Evolutionary conservation across 2,113 vertebrate species (phyloP).

Genomic region (Pedetes capensis): DNA sequence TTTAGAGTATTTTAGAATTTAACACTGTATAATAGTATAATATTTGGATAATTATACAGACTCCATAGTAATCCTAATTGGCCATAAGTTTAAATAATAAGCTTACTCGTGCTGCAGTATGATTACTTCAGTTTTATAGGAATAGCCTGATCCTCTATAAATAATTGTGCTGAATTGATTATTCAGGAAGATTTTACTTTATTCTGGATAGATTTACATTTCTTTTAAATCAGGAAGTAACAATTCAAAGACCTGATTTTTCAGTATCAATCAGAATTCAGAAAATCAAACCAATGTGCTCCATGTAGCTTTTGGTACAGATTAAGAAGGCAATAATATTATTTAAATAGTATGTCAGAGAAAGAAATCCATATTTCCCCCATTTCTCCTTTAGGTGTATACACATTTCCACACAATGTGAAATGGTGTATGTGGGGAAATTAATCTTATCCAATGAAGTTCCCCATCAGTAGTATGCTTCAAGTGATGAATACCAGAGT

Average conservation of each 20-base stretch:
- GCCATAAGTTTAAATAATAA: conserved; percentile 33
- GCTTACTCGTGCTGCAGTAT: neutral
- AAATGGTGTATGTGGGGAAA: conserved; percentile 24
- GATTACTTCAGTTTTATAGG: conserved; percentile 51
- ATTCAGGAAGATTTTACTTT: conserved; percentile 59
- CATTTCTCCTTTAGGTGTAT: neutral
- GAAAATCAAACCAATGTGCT: conserved; percentile 42
- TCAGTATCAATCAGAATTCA: conserved; percentile 59
- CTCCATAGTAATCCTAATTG: conserved; percentile 7
- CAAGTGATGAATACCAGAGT: conserved; percentile 33
- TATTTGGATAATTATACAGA: conserved; percentile 27
- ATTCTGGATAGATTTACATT: conserved; percentile 46
- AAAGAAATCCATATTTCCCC: neutral
- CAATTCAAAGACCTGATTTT: conserved; percentile 61
- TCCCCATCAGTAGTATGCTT: conserved; percentile 34
- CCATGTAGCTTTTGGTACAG: neutral
- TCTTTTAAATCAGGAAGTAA: conserved; percentile 57
- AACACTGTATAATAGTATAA: neutral
- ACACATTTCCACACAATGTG: neutral
- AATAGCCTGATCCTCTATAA: conserved; percentile 36
- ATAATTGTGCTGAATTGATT: conserved; percentile 64
- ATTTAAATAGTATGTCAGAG: conserved; percentile 49
- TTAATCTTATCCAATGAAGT: conserved; percentile 51
- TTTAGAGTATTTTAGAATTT: conserved; percentile 3
- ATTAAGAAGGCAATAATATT: conserved; percentile 59